These are phyloP conservation scores for Dicaeum eximium DNA, from an alignment of 2,113 vertebrate species.

Conservation along the genomic window DNA sequence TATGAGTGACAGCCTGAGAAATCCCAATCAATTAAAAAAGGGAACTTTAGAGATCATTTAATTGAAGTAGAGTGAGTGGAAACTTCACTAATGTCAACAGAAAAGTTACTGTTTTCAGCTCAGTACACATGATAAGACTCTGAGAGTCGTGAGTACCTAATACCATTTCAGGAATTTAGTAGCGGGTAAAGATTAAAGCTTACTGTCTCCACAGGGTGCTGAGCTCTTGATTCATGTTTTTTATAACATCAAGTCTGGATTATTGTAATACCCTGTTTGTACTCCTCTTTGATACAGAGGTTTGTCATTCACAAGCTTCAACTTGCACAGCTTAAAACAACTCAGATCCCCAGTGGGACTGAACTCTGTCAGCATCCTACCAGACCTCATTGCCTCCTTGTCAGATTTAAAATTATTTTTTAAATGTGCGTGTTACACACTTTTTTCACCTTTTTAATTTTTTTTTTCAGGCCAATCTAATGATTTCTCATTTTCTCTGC, in stretches of 20 bases:
- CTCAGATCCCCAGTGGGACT: neutral
- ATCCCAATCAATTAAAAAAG: conserved; percentile 21
- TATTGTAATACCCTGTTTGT: conserved; percentile 68
- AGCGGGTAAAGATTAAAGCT: conserved; percentile 68
- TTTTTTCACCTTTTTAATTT: neutral
- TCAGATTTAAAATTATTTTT: conserved; percentile 1
- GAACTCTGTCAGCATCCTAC: conserved; percentile 11
- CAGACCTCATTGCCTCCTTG: conserved; percentile 2
- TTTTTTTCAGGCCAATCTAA: neutral
- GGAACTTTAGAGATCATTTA: conserved; percentile 42
- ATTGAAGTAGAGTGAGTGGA: conserved; percentile 35
- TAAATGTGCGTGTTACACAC: neutral
- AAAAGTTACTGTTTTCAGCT: conserved; percentile 44
- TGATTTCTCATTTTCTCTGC: neutral
- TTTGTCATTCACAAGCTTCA: conserved; percentile 9
- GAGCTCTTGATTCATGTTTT: conserved; percentile 64
- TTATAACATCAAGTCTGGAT: conserved; percentile 60
- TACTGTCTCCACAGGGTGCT: conserved; percentile 65
- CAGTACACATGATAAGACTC: conserved; percentile 37
- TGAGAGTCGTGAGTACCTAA: conserved; percentile 54
- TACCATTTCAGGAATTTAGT: conserved; percentile 63
- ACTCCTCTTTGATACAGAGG: conserved; percentile 49
- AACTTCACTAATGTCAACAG: conserved; percentile 39
- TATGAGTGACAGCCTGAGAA: conserved; percentile 19
- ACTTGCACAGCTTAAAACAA: conserved; percentile 47